Evolutionary conservation across 2,797 vertebrate species (phyloP), one percentile per base, ranked within the genome.

Genomic region (Discoglossus pictus): DNA sequence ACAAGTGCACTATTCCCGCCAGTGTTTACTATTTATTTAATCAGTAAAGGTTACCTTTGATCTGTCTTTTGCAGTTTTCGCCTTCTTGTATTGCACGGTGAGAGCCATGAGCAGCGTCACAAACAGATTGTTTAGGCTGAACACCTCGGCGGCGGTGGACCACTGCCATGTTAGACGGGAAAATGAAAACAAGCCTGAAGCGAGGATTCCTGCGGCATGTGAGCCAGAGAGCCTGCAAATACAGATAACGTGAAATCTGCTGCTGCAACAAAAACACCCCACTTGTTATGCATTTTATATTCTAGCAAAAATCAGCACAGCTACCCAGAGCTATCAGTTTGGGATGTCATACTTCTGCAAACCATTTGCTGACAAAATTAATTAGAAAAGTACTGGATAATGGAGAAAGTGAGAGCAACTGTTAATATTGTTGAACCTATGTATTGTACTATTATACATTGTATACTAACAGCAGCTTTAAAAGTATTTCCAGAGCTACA

Each of bases 51-150:
- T 86, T 91, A 99, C 97, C 94, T 96, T 96, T 75, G 82, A 87
- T 90, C 96, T 94, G 75, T 92, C 84, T 44, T 74, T 35, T 71
- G 88, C 76, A 50, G 86, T 87, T 65, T 89, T 76, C 71, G 93
- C 93, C 77, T 84, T 82, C 78, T 92, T 86, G 77, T 98, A 98
- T 78, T 73, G 81, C 75, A 78, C 86, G 1, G 85, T 85, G 74
- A 96, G 89, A 74, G 87, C 89, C 86, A 98, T 92, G 73, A 99
- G 88, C 79, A 97, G 82, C 54, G 92, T 93, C 65, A 97, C 86
- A 79, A 98, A 98, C 79, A 98, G 85, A 91, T 97, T 99, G 92
- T 98, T 98, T 79, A 99, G 92, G 78, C 93, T 91, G 74, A 99
- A 99, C 86, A 99, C 97, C 88, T 99, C 97, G 0, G 93, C 94